A percentile compares a stretch with the other conserved stretches of the same genome.
Conservation (phyloP, 2,113 vertebrate genomes). For the Misgurnus mizolepis region DNA sequence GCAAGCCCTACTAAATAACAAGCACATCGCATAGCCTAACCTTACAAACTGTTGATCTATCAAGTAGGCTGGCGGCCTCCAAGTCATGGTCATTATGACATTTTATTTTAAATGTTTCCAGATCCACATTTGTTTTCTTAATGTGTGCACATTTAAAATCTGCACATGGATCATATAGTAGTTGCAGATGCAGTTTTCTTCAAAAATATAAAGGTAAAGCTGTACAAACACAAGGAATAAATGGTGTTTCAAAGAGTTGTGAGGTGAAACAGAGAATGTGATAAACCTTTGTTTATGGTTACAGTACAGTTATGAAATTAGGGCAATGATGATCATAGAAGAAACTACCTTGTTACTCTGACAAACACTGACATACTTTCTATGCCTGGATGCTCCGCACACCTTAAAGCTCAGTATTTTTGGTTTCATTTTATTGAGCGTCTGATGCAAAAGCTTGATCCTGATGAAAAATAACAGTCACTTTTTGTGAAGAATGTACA, state of each 20-base stretch:
- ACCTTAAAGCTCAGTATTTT: neutral
- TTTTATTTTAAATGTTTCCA: slow-evolving; percentile 9
- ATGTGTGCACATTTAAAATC: slow-evolving; percentile 15
- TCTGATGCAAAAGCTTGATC: neutral
- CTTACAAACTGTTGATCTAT: no score
- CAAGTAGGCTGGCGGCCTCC: no score
- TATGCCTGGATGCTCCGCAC: neutral
- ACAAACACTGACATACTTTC: neutral
- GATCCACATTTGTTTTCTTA: slow-evolving; percentile 5
- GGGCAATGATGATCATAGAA: neutral
- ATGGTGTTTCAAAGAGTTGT: neutral
- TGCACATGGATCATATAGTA: neutral
- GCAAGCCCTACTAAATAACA: no score
- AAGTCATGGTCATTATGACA: neutral
- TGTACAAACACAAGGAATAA: neutral
- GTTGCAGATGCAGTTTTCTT: neutral
- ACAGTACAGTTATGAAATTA: neutral
- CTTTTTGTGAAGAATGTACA: slow-evolving; percentile 13
- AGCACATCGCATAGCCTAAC: no score
- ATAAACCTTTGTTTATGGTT: slow-evolving; percentile 5
- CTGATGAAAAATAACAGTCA: neutral
- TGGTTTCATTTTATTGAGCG: neutral
- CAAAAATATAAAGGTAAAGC: neutral
- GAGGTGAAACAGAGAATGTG: neutral
- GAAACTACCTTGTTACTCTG: neutral